phyloP scores from a whole-genome alignment of 2,888 invertebrate genomes.

The Phaonia tiefii region DNA sequence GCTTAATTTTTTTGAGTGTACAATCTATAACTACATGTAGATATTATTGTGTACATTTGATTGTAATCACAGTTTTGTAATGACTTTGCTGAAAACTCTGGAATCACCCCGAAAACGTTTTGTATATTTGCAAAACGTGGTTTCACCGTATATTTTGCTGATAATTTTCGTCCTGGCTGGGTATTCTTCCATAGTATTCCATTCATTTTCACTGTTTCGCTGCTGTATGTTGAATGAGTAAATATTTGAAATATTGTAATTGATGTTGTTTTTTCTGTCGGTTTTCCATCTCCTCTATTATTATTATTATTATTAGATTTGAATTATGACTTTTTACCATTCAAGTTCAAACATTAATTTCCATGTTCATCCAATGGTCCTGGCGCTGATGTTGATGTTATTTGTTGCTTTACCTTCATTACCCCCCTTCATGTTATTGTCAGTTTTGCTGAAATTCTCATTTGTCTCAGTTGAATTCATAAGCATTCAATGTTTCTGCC shows the following conservation, averaged over 20 bases:
- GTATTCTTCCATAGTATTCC: too few species aligned
- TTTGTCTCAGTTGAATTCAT: neutral
- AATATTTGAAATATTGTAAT: neutral
- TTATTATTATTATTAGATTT: slow-evolving; percentile 1
- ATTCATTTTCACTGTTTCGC: too few species aligned
- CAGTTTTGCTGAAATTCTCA: slow-evolving; percentile 3
- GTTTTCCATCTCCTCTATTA: neutral
- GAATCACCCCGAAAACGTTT: neutral
- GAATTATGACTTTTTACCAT: slow-evolving; percentile 12
- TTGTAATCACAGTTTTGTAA: slow-evolving; percentile 12
- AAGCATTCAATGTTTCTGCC: neutral
- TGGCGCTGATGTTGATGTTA: neutral
- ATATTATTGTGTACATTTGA: too few species aligned
- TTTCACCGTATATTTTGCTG: neutral
- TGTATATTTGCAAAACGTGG: slow-evolving; percentile 17
- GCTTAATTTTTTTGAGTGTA: too few species aligned
- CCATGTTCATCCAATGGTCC: neutral
- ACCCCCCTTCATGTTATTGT: neutral
- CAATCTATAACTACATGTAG: too few species aligned
- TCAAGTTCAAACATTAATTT: slow-evolving; percentile 10
- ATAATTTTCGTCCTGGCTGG: too few species aligned
- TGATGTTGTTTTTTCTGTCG: neutral
- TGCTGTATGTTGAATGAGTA: too few species aligned
- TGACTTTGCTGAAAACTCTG: slow-evolving; percentile 2
- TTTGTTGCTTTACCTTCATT: neutral